Conservation (phyloP, 2,888 invertebrate species). For the Rhorus exstirpatorius region DNA sequence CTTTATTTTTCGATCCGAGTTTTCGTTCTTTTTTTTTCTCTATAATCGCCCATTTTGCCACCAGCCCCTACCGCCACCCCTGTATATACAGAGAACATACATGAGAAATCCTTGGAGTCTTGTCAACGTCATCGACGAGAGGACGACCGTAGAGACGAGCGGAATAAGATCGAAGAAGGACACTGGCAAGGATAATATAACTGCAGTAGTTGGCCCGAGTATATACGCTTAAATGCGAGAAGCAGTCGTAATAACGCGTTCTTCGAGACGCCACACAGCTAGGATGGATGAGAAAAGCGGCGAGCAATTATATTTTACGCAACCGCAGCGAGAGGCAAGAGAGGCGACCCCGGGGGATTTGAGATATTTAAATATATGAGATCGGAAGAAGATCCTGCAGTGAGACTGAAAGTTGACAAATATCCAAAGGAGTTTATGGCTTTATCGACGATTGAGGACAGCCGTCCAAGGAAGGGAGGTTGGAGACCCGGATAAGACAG, state of each 20-base stretch:
- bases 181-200: conserved; percentile 34
- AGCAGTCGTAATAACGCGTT: conserved; percentile 20
- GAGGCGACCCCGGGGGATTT: not conserved
- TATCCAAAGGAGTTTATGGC: not conserved
- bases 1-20: too few relatives aligned
- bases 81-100: not conserved
- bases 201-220: conserved; percentile 29
- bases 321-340: conserved; percentile 22
- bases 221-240: conserved; percentile 10
- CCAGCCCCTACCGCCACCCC: too few relatives aligned
- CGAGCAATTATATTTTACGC: conserved; percentile 65
- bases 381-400: not conserved
- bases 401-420: not conserved
- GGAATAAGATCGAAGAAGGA: conserved; percentile 40
- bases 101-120: conserved; percentile 31
- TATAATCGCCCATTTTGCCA: not conserved
- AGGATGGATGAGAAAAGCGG: not conserved
- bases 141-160: conserved; percentile 9
- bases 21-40: not conserved
- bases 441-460: conserved; percentile 28
- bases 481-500: not conserved
- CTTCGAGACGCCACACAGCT: conserved; percentile 24
- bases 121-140: conserved; percentile 14
- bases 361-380: conserved; percentile 47
- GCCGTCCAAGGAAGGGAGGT: conserved; percentile 5